A percentile compares a stretch with the other conserved stretches of the same genome.
Evolutionary conservation across 2,113 vertebrate species (phyloP).

Genomic region (Oncorhynchus clarkii): DNA sequence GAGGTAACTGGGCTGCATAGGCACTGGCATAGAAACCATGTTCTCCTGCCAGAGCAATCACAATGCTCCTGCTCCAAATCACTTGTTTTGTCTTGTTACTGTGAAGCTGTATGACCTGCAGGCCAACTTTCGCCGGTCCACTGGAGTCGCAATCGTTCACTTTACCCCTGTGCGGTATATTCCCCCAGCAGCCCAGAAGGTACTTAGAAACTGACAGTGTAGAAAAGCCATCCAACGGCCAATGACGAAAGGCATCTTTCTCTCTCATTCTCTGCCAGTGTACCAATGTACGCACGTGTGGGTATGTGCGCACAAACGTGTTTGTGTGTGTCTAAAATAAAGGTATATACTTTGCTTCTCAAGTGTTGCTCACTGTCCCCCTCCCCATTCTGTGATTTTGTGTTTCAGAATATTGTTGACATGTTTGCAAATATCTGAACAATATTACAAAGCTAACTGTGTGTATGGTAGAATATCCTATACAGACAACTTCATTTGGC

Average conservation of each 20-base stretch:
- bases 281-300: neutral
- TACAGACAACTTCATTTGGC: neutral
- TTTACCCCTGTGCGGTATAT: conserved; percentile 2
- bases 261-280: neutral
- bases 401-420: neutral
- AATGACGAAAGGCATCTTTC: neutral
- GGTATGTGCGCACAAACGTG: neutral
- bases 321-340: neutral
- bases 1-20: neutral
- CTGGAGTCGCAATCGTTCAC: neutral
- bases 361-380: neutral
- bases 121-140: neutral
- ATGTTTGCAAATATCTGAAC: neutral
- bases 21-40: conserved; percentile 4
- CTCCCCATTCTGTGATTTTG: neutral
- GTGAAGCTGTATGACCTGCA: neutral
- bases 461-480: neutral
- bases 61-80: neutral
- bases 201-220: neutral
- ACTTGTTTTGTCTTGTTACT: conserved; percentile 12
- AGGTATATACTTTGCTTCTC: neutral
- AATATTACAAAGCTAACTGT: neutral
- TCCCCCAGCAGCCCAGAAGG: neutral
- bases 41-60: conserved; percentile 10
- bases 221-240: neutral